These are phyloP conservation scores for Leptinotarsa peninsularis DNA, from an alignment of 2,888 invertebrate genomes.

Conservation along the genomic window DNA sequence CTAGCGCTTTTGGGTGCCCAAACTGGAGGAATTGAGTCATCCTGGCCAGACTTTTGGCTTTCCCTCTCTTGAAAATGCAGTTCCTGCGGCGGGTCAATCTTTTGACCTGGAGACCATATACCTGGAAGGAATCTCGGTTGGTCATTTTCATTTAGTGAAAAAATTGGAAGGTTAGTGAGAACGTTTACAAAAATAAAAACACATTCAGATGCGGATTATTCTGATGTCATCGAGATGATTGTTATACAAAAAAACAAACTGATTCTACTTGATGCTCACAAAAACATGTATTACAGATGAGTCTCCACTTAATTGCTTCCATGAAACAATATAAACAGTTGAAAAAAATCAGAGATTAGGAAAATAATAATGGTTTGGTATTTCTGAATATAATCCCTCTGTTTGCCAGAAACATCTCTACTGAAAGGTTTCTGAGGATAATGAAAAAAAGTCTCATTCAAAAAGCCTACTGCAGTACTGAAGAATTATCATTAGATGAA, in stretches of 20 bases:
- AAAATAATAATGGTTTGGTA: too few relatives aligned
- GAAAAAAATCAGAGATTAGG: too few relatives aligned
- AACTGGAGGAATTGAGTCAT: constrained; percentile 75
- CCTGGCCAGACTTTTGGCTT: constrained; percentile 41
- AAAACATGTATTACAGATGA: too few relatives aligned
- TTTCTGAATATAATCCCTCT: too few relatives aligned
- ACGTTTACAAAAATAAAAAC: neutral
- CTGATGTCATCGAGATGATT: neutral
- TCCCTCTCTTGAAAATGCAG: constrained; percentile 47
- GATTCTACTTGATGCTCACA: too few relatives aligned
- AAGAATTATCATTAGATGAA: too few relatives aligned
- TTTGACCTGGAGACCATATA: constrained; percentile 74
- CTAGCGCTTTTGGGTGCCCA: constrained; percentile 83
- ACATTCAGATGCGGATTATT: constrained; percentile 1
- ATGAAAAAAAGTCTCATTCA: too few relatives aligned
- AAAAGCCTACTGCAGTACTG: too few relatives aligned
- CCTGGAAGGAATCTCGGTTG: constrained; percentile 51
- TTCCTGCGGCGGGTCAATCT: constrained; percentile 49
- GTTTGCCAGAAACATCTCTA: too few relatives aligned
- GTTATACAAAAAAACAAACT: constrained; percentile 23
- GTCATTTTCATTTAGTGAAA: neutral
- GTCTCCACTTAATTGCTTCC: too few relatives aligned
- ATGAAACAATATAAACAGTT: too few relatives aligned
- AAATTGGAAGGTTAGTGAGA: neutral
- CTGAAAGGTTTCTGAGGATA: too few relatives aligned